Conservation (phyloP, 2,797 vertebrate genomes). For the Myotis daubentonii region DNA sequence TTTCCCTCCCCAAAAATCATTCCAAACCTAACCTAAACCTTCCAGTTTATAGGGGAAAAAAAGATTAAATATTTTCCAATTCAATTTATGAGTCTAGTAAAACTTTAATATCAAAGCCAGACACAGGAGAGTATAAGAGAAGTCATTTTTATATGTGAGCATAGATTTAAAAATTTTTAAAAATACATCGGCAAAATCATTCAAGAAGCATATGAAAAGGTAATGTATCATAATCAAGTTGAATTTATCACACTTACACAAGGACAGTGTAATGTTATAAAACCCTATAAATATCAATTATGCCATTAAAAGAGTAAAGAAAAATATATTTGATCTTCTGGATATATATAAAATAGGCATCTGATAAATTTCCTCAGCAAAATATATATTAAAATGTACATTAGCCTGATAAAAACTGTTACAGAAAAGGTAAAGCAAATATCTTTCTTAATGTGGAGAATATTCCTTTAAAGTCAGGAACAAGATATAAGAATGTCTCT, state of each 20-base stretch:
- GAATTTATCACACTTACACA: conserved; percentile 20
- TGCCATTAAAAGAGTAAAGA: neutral
- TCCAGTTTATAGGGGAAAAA: neutral
- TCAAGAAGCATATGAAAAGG: conserved; percentile 9
- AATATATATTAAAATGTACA: neutral
- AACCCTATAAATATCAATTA: neutral
- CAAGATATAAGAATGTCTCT: neutral
- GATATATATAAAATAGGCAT: neutral
- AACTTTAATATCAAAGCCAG: conserved; percentile 28
- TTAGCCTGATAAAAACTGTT: neutral
- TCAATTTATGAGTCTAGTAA: neutral
- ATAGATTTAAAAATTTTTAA: neutral
- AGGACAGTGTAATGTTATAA: neutral
- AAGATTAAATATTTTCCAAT: neutral
- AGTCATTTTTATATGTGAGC: neutral
- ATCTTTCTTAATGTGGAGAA: neutral
- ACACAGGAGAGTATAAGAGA: neutral
- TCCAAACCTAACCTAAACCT: neutral
- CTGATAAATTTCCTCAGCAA: conserved; percentile 20
- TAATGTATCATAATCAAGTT: neutral
- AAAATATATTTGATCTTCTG: neutral
- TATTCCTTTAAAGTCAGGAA: neutral
- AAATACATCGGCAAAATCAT: conserved; percentile 3
- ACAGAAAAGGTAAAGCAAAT: neutral
- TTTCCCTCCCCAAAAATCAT: neutral